Evolutionary conservation across 2,888 invertebrate genomes (phyloP), one percentile per base, ranked within the genome.

Genomic region (Heliconius ethilla): DNA sequence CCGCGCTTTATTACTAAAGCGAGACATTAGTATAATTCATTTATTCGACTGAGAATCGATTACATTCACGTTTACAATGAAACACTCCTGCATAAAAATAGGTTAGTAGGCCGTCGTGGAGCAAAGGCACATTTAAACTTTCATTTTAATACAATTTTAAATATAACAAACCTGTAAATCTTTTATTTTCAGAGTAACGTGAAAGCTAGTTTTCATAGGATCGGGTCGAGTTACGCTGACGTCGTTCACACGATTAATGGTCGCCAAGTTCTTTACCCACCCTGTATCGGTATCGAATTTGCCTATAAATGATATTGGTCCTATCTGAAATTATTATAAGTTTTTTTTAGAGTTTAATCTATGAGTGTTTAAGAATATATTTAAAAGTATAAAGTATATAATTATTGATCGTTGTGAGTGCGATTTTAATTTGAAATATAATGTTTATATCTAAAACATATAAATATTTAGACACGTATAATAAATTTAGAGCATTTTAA

Each of bases 241-340:
- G 86, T 95, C 95, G 73, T 90, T 92, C 29, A 92, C 88, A 25
- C 95, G 87, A 84, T 95, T 95, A 75, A 95, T 90, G 1, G 95
- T 95, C 1, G 95, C 95, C 76, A 95, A 84, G 84, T 95, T 95
- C 87, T 93, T 92, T 78, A 95, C 86, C 91, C 94, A 95, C 0
- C 95, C 95, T 0, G 90, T 87, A 76, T 91, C 94, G 27, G 95
- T 95, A 79, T 94, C 92, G 80, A 95, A 93, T 82, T 90, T 92
- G 75, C 95, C 95, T 69, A 95, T 90, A 84, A 90, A 94, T 78
- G 94, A 94, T 85, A 90, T 83, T 59, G 94, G 90, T n/a, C 94
- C 95, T 85, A 95, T 90, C 95, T 95, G 90, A 51, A 70, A 33
- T 55, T 11, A 75, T 59, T 59, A n/a, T n/a, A 70, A 51, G 51